A percentile compares a stretch with the other conserved stretches of the same genome.
phyloP scores from a whole-genome alignment of 2,888 invertebrate genomes.

The Lepidochrysops patricia region DNA sequence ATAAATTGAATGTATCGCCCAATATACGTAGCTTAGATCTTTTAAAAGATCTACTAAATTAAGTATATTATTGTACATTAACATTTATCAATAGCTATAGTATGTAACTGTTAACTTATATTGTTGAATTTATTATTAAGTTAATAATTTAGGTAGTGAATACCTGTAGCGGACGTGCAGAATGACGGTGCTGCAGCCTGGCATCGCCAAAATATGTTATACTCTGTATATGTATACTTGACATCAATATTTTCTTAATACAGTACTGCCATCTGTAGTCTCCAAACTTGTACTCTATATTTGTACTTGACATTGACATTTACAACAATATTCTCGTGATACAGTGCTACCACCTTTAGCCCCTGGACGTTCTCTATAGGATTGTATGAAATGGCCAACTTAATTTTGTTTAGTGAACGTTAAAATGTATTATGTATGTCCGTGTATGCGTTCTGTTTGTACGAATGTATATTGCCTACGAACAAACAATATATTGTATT shows the following conservation, averaged over 20 bases:
- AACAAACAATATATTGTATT: constrained; percentile 45
- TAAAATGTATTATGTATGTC: constrained; percentile 22
- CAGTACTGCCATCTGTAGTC: no score
- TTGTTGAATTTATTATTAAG: constrained; percentile 64
- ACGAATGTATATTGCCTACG: constrained; percentile 61
- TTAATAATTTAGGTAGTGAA: constrained; percentile 39
- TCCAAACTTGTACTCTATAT: no score
- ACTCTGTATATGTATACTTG: no score
- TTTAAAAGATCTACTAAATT: constrained; percentile 15
- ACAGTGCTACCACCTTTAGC: no score
- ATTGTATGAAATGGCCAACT: constrained; percentile 23
- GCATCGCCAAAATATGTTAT: no score
- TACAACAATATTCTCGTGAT: no score
- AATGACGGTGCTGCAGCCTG: no score
- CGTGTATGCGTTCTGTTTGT: constrained; percentile 46
- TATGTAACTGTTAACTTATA: constrained; percentile 65
- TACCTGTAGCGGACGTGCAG: no score
- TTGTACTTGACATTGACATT: no score
- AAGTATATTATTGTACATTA: constrained; percentile 25
- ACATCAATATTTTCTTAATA: no score
- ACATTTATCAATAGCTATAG: constrained; percentile 39
- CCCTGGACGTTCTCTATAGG: no score
- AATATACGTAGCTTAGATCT: constrained; percentile 3
- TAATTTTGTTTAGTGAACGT: constrained; percentile 20
- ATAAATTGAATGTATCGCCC: not conserved